Evolutionary conservation across 1,140 invertebrate genomes (phyloP).

Genomic region (Tachypleus tridentatus): DNA sequence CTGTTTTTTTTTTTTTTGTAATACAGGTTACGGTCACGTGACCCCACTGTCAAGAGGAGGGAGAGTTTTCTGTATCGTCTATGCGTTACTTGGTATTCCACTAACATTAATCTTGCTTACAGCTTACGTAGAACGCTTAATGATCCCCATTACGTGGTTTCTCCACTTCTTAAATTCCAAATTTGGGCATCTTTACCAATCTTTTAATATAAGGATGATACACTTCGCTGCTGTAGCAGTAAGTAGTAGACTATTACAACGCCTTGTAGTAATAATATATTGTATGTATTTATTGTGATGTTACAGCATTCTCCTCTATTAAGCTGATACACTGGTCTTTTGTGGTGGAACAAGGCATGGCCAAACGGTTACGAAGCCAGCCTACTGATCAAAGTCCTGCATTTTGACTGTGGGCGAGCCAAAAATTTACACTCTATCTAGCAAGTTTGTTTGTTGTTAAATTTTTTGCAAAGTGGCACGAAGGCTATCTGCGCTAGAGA

Average conservation of each 20-base stretch:
- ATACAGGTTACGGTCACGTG: slow-evolving; percentile 85
- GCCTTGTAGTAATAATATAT: no score
- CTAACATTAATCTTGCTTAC: slow-evolving; percentile 55
- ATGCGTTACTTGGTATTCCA: slow-evolving; percentile 67
- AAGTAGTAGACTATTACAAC: neutral
- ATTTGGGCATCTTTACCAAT: slow-evolving; percentile 35
- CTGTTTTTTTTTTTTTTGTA: slow-evolving; percentile 10
- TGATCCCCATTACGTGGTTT: slow-evolving; percentile 49
- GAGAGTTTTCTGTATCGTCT: slow-evolving; percentile 77
- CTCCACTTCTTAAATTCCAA: slow-evolving; percentile 30
- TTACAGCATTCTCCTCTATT: no score
- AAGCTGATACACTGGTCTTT: no score
- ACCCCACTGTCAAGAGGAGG: slow-evolving; percentile 75
- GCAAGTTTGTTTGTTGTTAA: no score
- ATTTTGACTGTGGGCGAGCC: no score
- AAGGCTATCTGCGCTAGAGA: no score
- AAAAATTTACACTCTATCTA: no score
- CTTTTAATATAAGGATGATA: slow-evolving; percentile 60
- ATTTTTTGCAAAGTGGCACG: no score
- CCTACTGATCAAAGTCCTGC: no score
- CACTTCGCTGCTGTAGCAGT: slow-evolving; percentile 51
- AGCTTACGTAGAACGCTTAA: slow-evolving; percentile 62
- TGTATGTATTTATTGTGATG: no score
- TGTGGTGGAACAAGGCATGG: no score
- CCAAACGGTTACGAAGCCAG: no score